A percentile compares a stretch with the other conserved stretches of the same genome.
phyloP scores from a whole-genome alignment of 2,888 invertebrate genomes.

The Rotaria socialis region DNA sequence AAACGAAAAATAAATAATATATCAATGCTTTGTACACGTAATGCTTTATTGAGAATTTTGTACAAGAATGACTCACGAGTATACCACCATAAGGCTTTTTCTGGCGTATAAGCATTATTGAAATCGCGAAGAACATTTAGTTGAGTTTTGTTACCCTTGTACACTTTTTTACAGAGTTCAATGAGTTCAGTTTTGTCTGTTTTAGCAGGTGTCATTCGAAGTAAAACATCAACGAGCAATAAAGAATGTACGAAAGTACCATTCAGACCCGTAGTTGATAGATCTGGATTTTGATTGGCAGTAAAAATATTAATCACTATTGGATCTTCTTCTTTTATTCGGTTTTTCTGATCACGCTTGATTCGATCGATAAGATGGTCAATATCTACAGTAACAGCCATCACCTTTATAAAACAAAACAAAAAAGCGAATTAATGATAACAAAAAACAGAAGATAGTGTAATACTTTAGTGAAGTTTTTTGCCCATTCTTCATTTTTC shows the following conservation, averaged over 20 bases:
- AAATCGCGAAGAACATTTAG: not conserved
- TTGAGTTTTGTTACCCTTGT: not conserved
- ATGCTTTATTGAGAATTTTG: not conserved
- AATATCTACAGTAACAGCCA: not conserved
- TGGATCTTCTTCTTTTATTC: not conserved
- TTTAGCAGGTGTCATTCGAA: not conserved
- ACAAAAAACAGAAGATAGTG: too few species aligned
- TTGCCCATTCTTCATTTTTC: too few species aligned
- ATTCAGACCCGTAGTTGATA: not conserved
- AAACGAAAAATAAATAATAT: not conserved
- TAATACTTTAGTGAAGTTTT: too few species aligned
- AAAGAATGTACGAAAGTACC: not conserved
- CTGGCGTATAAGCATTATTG: not conserved
- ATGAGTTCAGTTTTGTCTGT: not conserved
- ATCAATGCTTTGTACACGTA: not conserved
- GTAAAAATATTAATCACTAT: not conserved
- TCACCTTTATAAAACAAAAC: not conserved
- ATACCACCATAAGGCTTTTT: not conserved
- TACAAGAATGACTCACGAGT: not conserved
- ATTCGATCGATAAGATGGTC: not conserved
- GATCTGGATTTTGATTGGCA: not conserved
- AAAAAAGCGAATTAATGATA: too few species aligned
- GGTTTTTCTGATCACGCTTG: not conserved
- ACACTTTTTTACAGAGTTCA: not conserved
- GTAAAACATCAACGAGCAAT: not conserved